A percentile compares a stretch with the other conserved stretches of the same genome.
Conservation (phyloP, 2,113 vertebrate genomes). For the Tetrao urogallus region DNA sequence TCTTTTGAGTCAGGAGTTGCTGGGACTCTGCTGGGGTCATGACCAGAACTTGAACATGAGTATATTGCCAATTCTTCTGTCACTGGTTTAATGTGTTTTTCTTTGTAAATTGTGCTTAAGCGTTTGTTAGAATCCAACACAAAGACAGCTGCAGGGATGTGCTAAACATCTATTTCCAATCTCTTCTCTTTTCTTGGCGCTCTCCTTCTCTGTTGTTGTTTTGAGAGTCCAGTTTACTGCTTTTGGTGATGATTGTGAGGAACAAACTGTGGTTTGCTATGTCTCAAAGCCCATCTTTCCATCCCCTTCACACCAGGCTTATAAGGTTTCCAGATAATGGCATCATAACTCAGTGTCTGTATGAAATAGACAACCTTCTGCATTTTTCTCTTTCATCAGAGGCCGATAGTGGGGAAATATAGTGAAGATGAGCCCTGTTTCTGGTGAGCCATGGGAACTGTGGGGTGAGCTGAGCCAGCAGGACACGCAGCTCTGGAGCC, state of each 20-base stretch:
- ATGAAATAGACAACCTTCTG: background rate
- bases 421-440: background rate
- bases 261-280: background rate
- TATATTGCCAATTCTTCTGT: background rate
- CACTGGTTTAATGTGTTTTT: slow-evolving; percentile 33
- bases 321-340: background rate
- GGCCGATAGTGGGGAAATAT: background rate
- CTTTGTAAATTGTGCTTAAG: background rate
- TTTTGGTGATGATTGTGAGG: background rate
- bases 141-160: background rate
- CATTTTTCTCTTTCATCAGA: background rate
- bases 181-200: background rate
- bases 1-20: slow-evolving; percentile 47
- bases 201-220: background rate
- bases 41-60: background rate
- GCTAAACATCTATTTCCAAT: background rate
- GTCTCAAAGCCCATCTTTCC: background rate
- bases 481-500: background rate
- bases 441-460: background rate
- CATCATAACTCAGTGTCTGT: background rate
- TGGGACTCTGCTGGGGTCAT: background rate
- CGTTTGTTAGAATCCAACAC: background rate
- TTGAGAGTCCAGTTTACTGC: background rate
- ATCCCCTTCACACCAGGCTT: background rate
- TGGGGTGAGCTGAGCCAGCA: background rate